Evolutionary conservation across 1,140 invertebrate genomes (phyloP).

Genomic region (Sarcophaga peregrina): DNA sequence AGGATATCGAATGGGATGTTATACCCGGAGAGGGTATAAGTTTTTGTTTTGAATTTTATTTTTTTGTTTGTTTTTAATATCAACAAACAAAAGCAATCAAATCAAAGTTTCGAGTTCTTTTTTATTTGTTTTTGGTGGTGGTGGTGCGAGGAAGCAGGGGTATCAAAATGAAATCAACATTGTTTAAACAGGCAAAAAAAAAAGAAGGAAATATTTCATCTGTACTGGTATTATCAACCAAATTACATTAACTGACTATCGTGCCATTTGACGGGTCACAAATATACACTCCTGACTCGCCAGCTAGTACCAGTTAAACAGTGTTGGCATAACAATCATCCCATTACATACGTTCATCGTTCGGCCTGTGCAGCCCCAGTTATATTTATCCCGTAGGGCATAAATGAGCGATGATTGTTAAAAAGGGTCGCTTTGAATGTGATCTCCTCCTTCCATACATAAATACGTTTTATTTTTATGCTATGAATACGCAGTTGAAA

Average conservation of each 20-base stretch:
- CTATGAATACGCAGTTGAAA: not conserved
- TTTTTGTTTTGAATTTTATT: not conserved
- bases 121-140: conserved; percentile 34
- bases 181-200: conserved; percentile 25
- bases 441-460: not conserved
- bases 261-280: conserved; percentile 40
- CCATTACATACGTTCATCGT: not conserved
- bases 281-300: not conserved
- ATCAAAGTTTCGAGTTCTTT: conserved; percentile 6
- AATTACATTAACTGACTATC: conserved; percentile 40
- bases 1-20: not conserved
- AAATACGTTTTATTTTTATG: not conserved
- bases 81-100: conserved; percentile 31
- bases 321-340: conserved; percentile 13
- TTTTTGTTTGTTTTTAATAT: not conserved
- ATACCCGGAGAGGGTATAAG: too few relatives aligned
- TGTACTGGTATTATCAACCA: conserved; percentile 26
- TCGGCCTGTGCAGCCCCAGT: not conserved
- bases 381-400: conserved; percentile 5
- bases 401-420: not conserved
- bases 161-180: conserved; percentile 41
- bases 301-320: not conserved
- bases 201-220: conserved; percentile 16
- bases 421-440: conserved; percentile 15
- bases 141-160: conserved; percentile 42